Base-by-base conservation (phyloP, 2,888 invertebrate species). In the Dexiosoma caninum region DNA sequence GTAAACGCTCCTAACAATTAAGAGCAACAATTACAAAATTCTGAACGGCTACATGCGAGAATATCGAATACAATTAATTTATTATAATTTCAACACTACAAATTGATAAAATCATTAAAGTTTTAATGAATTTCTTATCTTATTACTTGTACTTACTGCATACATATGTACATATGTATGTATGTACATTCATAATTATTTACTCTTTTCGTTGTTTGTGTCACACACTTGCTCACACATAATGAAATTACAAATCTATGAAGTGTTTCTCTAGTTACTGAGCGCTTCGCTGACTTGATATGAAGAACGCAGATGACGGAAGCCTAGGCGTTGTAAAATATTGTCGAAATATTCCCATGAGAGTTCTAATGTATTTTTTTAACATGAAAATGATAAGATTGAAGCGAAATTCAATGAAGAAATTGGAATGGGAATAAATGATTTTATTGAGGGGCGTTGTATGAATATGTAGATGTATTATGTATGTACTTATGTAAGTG, bases 371-470 rank as follows among this genome's bases (percentile, higher is more conserved):
- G n/a, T 14, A 23, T 3, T 51, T 72, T 21, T 10, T 62, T 55
- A 77, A 55, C 21, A 67, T 27, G 9, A 42, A 67, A 70, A n/a
- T 71, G 71, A 70, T 80, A 70, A 67, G 6, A 14, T 2, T 21
- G 9, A 7, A 19, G 37, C 0, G 23, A 40, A 30, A 19, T 21
- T 37, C 10, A 62, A 40, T 9, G 21, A 35, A 32, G 14, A 2
- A 53, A 66, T 44, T 40, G 6, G 4, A 32, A 16, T 40, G 9
- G n/a, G 27, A 12, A 12, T 40, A 14, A 40, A 6, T 19, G 14
- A 23, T 0, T 49, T 21, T 16, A 62, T 64, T 66, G 51, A 72
- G 67, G 81, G 81, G 81, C 81, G 81, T 80, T 71, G n/a, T n/a
- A n/a, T n/a, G n/a, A n/a, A n/a, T n/a, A n/a, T n/a, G n/a, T n/a